Evolutionary conservation across 1,140 invertebrate genomes (phyloP), one percentile per base, ranked within the genome.

Genomic region (Caenorhabditis elegans): DNA sequence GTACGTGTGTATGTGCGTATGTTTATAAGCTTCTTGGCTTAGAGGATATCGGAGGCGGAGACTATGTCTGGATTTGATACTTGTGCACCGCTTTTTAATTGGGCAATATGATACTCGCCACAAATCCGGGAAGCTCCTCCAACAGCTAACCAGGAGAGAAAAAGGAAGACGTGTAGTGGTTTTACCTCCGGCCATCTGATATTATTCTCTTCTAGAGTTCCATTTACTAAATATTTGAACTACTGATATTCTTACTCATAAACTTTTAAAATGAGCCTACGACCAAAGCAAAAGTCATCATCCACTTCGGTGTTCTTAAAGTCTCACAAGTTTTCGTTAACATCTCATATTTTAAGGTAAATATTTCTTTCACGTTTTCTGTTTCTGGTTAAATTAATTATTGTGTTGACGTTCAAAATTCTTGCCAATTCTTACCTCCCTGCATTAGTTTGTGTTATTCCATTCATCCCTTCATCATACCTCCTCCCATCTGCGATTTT

Each of bases 61-160:
- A 8, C 26, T 8, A 22, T 26, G 34, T 22, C n/a, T 28, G 60
- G 60, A 70, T 70, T 70, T 70, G 60, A 70, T 70, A 70, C 60
- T 70, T 39, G 60, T 39, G 60, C 3, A 34, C 34, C 60, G 34
- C 60, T 70, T 70, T 70, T 70, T 70, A 70, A 70, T 70, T 70
- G 60, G 60, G 60, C 60, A 70, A 70, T 70, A 70, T 70, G 60
- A 70, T 70, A 70, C 60, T 34, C 60, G 60, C 31, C 60, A 39
- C 60, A 70, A 22, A 70, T 70, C 60, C 34, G 34, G 13, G 60
- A 31, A 39, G 34, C 34, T 70, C 60, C 60, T 70, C 60, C 34
- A 17, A 70, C 60, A 70, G 28, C 34, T 70, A 43, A 39, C 60
- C 34, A 70, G 60, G 22, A 70, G 34, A 70, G 17, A n/a, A 36